Percentiles rank a stretch among this genome's conserved stretches.
Conservation (phyloP, 2,888 invertebrate species). For the Morpho deidamia region DNA sequence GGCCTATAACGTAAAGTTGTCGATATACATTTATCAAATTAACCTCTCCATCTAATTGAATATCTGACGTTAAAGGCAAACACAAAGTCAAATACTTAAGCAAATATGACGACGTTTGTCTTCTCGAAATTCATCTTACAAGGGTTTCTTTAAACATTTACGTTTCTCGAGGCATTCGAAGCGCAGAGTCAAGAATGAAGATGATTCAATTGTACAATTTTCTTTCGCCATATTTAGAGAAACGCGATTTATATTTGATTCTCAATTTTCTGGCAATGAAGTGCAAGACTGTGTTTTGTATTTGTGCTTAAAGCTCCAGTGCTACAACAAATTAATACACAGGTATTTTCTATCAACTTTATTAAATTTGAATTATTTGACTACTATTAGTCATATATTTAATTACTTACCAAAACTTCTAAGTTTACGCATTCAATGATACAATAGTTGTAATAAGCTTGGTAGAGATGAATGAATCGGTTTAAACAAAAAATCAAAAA, state of each 20-base stretch:
- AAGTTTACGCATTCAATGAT: too few species aligned
- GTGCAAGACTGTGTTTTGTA: not conserved
- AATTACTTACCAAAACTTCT: too few species aligned
- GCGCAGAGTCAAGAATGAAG: not conserved
- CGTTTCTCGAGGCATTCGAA: constrained; percentile 11
- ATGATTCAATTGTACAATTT: not conserved
- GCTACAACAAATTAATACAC: too few species aligned
- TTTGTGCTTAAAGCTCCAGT: too few species aligned
- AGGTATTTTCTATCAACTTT: too few species aligned
- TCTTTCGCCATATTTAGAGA: too few species aligned
- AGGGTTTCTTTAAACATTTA: constrained; percentile 13
- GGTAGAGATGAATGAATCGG: too few species aligned
- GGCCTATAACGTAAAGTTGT: too few species aligned
- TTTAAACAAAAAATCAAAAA: too few species aligned
- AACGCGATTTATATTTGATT: not conserved
- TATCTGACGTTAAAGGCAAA: constrained; percentile 1
- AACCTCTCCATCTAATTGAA: not conserved
- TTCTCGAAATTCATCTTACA: constrained; percentile 13
- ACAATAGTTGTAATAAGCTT: too few species aligned
- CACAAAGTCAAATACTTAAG: not conserved
- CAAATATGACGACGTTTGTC: constrained; percentile 11
- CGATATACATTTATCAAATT: not conserved
- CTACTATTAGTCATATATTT: too few species aligned
- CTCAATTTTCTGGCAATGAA: not conserved
- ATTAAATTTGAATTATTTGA: too few species aligned